phyloP scores from a whole-genome alignment of 2,888 invertebrate genomes.

The Rhamnusium bicolor region DNA sequence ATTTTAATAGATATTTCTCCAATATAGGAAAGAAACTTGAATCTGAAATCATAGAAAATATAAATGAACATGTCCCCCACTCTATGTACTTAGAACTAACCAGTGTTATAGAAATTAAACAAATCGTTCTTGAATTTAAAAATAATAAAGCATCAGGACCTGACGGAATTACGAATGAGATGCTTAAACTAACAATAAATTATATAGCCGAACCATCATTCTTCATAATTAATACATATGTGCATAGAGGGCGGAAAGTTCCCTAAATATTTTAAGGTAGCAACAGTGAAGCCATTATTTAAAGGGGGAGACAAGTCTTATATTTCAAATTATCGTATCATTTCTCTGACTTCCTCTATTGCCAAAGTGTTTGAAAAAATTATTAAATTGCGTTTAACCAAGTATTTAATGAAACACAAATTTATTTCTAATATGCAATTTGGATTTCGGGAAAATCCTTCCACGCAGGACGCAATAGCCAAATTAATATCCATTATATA shows the following conservation, averaged over 20 bases:
- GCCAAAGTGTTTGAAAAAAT: background rate
- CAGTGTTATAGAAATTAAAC: background rate
- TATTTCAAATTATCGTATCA: background rate
- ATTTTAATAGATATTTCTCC: too few species aligned
- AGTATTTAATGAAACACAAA: background rate
- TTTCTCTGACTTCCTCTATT: background rate
- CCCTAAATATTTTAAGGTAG: background rate
- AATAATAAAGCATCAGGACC: background rate
- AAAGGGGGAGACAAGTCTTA: background rate
- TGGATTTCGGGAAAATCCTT: background rate
- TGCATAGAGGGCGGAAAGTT: background rate
- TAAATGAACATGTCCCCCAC: too few species aligned
- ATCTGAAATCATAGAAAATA: too few species aligned
- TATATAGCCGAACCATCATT: background rate
- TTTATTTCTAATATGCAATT: background rate
- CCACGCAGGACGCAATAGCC: background rate
- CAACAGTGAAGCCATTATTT: background rate
- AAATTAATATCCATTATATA: background rate
- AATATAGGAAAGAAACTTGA: too few species aligned
- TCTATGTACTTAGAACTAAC: too few species aligned
- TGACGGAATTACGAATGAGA: background rate
- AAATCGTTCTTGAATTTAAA: background rate
- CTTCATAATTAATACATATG: background rate
- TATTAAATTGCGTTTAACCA: background rate
- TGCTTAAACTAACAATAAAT: background rate